Percentiles rank a stretch among this genome's conserved stretches.
These are phyloP conservation scores for Sylvietta virens DNA, from an alignment of 2,113 vertebrate genomes.

Conservation along the genomic window DNA sequence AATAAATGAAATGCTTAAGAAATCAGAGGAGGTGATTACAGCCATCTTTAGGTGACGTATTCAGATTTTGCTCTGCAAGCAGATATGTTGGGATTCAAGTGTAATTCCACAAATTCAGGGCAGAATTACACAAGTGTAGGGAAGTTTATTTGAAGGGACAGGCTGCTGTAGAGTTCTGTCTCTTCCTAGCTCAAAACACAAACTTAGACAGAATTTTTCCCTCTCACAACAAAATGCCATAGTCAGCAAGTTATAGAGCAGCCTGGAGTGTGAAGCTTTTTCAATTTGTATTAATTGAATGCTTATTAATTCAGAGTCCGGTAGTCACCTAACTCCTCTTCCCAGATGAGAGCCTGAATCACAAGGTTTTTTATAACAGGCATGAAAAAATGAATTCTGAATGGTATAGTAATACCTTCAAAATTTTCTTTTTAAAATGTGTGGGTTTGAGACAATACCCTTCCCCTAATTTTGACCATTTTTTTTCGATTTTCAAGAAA, in stretches of 20 bases:
- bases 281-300: background rate
- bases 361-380: background rate
- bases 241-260: background rate
- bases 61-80: background rate
- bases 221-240: background rate
- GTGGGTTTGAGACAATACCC: background rate
- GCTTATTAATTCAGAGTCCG: background rate
- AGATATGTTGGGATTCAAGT: background rate
- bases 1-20: background rate
- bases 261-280: background rate
- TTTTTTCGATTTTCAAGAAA: background rate
- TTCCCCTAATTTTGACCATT: background rate
- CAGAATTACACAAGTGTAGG: background rate
- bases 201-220: background rate
- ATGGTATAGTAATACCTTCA: background rate
- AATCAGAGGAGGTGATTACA: background rate
- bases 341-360: background rate
- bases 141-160: background rate
- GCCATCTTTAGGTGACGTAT: background rate
- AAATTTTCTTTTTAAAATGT: background rate
- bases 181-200: background rate
- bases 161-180: background rate
- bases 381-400: background rate
- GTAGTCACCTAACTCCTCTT: background rate
- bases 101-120: background rate